Conservation (phyloP, 2,797 vertebrate genomes). For the Falco berigora region DNA sequence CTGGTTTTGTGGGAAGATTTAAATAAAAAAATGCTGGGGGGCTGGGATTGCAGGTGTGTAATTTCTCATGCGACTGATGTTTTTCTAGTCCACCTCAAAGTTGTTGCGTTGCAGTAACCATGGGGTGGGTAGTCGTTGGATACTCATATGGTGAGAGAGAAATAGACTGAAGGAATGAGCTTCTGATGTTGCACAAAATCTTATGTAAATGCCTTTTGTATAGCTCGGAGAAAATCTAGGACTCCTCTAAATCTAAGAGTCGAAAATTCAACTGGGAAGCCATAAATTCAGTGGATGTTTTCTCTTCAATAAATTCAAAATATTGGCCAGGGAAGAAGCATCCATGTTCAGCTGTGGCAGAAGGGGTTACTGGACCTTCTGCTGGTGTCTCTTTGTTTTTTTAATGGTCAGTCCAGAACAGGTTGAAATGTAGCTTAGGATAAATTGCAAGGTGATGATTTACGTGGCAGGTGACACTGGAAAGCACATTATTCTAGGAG, state of each 20-base stretch:
- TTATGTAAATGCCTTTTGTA: conserved; percentile 18
- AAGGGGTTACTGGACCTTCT: not conserved
- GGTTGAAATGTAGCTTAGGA: not conserved
- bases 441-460: conserved; percentile 46
- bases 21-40: not conserved
- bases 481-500: conserved; percentile 26
- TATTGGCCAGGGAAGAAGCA: not conserved
- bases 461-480: conserved; percentile 21
- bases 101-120: not conserved
- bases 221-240: not conserved
- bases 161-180: not conserved
- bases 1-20: not conserved
- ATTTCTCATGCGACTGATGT: not conserved
- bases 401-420: not conserved
- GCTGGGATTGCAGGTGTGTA: rapidly evolving
- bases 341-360: not conserved
- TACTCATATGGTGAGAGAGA: not conserved
- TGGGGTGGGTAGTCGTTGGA: not conserved
- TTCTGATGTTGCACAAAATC: not conserved
- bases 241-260: not conserved
- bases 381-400: not conserved
- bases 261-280: not conserved
- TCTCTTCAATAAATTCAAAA: not conserved
- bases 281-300: not conserved
- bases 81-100: not conserved